These are phyloP conservation scores for Penaeus monodon DNA, from an alignment of 2,888 invertebrate genomes.

Conservation along the genomic window DNA sequence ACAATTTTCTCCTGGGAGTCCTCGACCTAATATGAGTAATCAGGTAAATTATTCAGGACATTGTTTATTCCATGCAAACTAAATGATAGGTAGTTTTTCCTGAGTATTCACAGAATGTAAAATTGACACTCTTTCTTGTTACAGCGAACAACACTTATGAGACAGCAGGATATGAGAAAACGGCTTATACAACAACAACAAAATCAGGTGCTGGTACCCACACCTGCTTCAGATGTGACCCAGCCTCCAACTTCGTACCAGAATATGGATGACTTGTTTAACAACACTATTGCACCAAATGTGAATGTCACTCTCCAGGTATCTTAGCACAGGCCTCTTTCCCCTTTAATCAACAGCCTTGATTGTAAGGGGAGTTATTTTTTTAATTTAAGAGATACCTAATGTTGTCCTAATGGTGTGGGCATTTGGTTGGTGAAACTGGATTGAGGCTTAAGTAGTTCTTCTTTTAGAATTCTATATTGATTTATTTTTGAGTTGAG, in stretches of 20 bases:
- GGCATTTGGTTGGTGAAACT: constrained; percentile 52
- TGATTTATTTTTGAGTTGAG: no score
- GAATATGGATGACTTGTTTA: constrained; percentile 62
- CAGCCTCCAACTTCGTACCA: constrained; percentile 54
- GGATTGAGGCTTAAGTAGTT: constrained; percentile 16
- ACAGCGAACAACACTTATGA: constrained; percentile 27
- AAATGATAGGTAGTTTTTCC: not conserved
- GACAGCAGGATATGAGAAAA: constrained; percentile 45
- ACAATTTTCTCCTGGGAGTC: constrained; percentile 56
- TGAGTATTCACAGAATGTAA: constrained; percentile 3
- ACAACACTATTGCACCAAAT: constrained; percentile 62
- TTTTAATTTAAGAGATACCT: not conserved
- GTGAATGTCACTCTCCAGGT: constrained; percentile 64
- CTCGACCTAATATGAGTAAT: constrained; percentile 39
- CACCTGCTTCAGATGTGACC: constrained; percentile 51
- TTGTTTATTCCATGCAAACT: not conserved
- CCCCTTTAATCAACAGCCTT: constrained; percentile 55
- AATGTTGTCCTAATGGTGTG: not conserved
- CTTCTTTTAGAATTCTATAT: no score
- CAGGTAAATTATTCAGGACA: constrained; percentile 30
- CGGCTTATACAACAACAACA: constrained; percentile 58
- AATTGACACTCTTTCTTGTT: not conserved
- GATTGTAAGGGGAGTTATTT: constrained; percentile 30
- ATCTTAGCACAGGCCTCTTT: constrained; percentile 39
- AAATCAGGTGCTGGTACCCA: constrained; percentile 60